phyloP scores from a whole-genome alignment of 2,797 vertebrate species.

The Ctenosaura bakeri region DNA sequence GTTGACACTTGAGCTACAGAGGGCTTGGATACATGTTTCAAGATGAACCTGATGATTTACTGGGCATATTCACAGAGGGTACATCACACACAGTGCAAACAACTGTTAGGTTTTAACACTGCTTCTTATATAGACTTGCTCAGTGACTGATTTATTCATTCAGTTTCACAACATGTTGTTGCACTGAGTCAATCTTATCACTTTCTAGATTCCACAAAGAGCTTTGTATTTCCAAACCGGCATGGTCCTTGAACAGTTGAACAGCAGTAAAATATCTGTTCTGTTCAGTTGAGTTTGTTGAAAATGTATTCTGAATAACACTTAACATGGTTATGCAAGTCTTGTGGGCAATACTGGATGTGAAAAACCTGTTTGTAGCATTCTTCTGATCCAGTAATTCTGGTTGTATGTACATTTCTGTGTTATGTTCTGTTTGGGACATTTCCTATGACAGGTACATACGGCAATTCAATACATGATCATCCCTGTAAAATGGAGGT shows the following conservation, averaged over 20 bases:
- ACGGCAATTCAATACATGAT: neutral
- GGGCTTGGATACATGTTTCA: neutral
- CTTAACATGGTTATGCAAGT: neutral
- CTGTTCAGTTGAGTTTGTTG: neutral
- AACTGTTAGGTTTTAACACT: neutral
- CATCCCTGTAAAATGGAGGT: neutral
- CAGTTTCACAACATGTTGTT: neutral
- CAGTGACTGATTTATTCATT: neutral
- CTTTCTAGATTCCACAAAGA: neutral
- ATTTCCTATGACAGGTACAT: neutral
- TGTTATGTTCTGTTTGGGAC: neutral
- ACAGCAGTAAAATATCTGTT: neutral
- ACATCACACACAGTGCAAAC: neutral
- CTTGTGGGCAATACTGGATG: neutral
- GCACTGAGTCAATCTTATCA: neutral
- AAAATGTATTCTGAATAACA: neutral
- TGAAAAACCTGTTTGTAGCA: neutral
- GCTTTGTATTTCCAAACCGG: neutral
- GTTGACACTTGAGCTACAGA: neutral
- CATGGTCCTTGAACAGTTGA: neutral
- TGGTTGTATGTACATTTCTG: fast-evolving
- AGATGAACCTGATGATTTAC: neutral
- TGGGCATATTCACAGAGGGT: no score
- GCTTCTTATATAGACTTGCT: neutral
- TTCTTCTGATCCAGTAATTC: neutral